Evolutionary conservation across 1,140 invertebrate genomes (phyloP).

Genomic region (Sarcophaga bullata): DNA sequence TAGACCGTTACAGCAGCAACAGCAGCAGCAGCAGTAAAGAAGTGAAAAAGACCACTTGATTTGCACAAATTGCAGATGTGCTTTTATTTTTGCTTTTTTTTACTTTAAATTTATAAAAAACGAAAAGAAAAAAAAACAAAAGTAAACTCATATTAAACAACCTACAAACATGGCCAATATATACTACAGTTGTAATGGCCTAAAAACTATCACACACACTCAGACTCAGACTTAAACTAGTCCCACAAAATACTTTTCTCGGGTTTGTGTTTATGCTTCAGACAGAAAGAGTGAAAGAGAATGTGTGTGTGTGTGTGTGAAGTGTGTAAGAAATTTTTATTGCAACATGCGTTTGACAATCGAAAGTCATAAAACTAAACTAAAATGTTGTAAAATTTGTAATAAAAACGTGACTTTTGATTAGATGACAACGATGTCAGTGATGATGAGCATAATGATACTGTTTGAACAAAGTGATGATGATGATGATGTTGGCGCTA

Average conservation of each 20-base stretch:
- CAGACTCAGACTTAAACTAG: neutral
- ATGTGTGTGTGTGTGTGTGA: no score
- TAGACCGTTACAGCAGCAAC: neutral
- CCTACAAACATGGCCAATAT: slow-evolving; percentile 15
- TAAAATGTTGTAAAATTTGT: slow-evolving; percentile 36
- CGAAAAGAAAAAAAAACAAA: slow-evolving; percentile 17
- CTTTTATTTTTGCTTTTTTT: slow-evolving; percentile 14
- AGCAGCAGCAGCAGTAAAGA: neutral
- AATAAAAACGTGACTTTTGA: slow-evolving; percentile 40
- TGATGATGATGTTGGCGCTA: neutral
- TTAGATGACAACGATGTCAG: slow-evolving; percentile 4
- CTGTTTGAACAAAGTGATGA: neutral
- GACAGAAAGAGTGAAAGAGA: neutral
- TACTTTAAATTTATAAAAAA: neutral
- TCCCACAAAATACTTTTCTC: neutral
- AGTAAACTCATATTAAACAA: neutral
- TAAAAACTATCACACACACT: slow-evolving; percentile 14
- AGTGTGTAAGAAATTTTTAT: slow-evolving; percentile 27
- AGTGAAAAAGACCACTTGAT: slow-evolving; percentile 25
- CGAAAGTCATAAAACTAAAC: slow-evolving; percentile 39
- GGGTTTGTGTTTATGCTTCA: neutral
- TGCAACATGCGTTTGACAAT: slow-evolving; percentile 40
- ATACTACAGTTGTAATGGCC: neutral
- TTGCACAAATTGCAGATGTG: slow-evolving; percentile 40
- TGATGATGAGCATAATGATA: neutral